Evolutionary conservation across 2,797 vertebrate genomes (phyloP).

Genomic region (Macropus fuliginosus): DNA sequence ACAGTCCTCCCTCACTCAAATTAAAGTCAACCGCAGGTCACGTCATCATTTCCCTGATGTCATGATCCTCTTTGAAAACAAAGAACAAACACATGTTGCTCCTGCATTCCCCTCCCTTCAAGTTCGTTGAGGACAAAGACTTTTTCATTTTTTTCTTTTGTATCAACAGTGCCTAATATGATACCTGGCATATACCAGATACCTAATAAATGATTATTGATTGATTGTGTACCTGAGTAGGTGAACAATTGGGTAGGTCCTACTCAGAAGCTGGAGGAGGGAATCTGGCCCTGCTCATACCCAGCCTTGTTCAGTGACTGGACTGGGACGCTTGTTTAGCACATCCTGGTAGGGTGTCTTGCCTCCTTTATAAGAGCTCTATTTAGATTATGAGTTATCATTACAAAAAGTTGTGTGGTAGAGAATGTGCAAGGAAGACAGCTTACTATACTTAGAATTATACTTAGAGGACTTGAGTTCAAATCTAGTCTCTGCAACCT

Average conservation of each 20-base stretch:
- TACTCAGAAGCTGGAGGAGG: too few species aligned
- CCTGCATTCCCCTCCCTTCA: not conserved
- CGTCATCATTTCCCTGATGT: too few species aligned
- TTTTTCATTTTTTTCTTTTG: not conserved
- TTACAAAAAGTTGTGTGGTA: not conserved
- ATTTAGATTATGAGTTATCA: not conserved
- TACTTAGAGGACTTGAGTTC: not conserved
- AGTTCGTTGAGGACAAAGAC: not conserved
- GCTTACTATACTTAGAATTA: not conserved
- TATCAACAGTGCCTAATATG: not conserved
- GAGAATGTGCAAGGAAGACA: not conserved
- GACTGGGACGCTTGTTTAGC: too few species aligned
- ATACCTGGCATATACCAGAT: not conserved
- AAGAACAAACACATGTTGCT: too few species aligned
- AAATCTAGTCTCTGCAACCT: not conserved
- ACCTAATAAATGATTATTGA: not conserved
- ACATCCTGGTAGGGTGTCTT: too few species aligned
- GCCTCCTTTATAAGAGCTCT: not conserved
- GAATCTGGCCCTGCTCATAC: too few species aligned
- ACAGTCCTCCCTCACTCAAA: too few species aligned
- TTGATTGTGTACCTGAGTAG: too few species aligned
- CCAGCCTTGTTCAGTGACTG: too few species aligned
- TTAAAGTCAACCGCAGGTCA: too few species aligned
- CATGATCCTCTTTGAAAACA: too few species aligned
- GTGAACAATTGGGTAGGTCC: too few species aligned